These are phyloP conservation scores for Solenopsis invicta DNA, from an alignment of 1,140 invertebrate species.

Conservation along the genomic window DNA sequence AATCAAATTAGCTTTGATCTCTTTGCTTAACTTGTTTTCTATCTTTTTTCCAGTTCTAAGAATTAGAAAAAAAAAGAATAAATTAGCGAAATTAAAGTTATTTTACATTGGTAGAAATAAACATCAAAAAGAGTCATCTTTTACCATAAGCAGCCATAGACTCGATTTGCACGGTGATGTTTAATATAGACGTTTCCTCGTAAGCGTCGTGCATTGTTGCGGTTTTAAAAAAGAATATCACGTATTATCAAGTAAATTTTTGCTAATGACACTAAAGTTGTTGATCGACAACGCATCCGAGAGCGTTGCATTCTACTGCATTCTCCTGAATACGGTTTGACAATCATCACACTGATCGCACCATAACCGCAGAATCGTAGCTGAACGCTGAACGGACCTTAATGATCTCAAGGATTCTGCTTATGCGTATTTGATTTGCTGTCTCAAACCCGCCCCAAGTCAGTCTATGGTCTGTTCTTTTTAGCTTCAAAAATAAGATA, in stretches of 20 bases:
- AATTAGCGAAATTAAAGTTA: too few species aligned
- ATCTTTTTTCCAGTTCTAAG: too few species aligned
- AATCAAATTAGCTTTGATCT: too few species aligned
- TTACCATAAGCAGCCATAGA: conserved; percentile 96
- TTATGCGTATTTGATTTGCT: neutral
- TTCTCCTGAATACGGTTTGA: neutral
- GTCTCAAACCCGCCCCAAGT: too few species aligned
- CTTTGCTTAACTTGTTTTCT: too few species aligned
- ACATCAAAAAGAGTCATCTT: conserved; percentile 65
- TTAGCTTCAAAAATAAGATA: too few species aligned
- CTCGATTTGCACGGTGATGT: conserved; percentile 95
- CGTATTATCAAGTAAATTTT: neutral
- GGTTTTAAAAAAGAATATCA: conserved; percentile 69
- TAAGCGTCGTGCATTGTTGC: conserved; percentile 95
- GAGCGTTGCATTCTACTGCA: neutral
- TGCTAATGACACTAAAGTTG: neutral
- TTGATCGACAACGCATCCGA: neutral
- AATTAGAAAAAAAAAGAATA: too few species aligned
- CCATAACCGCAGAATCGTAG: neutral
- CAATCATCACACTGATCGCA: neutral
- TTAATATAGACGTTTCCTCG: conserved; percentile 92
- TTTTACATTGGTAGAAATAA: too few species aligned
- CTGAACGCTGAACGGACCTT: neutral
- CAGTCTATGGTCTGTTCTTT: too few species aligned
- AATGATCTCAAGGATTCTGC: neutral